These are phyloP conservation scores for Eugnorisma glareosa DNA, from an alignment of 2,888 invertebrate species.

Conservation along the genomic window DNA sequence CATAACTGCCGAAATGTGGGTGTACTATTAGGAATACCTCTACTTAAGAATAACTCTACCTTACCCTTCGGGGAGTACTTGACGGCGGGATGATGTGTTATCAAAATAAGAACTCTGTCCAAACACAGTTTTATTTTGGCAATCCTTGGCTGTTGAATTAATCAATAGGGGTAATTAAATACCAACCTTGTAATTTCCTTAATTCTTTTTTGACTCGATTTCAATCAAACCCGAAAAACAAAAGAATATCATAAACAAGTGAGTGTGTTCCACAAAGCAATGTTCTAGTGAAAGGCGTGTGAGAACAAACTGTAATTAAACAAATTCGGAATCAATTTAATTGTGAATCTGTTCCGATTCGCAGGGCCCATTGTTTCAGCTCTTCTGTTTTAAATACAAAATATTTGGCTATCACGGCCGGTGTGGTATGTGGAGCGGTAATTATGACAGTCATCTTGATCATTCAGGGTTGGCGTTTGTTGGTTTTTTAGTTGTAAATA, in stretches of 20 bases:
- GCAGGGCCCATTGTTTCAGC: slow-evolving; percentile 66
- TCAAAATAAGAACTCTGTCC: not conserved
- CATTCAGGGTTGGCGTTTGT: slow-evolving; percentile 16
- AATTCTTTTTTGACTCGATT: not conserved
- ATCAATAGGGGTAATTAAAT: not conserved
- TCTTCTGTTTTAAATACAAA: slow-evolving; percentile 49
- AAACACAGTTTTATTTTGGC: not conserved
- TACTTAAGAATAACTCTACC: no score
- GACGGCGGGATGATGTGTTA: no score
- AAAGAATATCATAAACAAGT: slow-evolving; percentile 31
- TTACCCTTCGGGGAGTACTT: no score
- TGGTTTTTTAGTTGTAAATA: not conserved
- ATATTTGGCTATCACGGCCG: slow-evolving; percentile 64
- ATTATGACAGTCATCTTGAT: slow-evolving; percentile 52
- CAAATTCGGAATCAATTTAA: slow-evolving; percentile 67
- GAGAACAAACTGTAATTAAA: slow-evolving; percentile 63
- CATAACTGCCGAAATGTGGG: no score
- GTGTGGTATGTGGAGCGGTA: slow-evolving; percentile 48
- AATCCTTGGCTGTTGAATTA: not conserved
- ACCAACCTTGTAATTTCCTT: no score
- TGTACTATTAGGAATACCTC: no score
- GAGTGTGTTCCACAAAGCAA: slow-evolving; percentile 52
- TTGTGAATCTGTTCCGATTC: slow-evolving; percentile 70
- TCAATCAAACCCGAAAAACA: slow-evolving; percentile 32
- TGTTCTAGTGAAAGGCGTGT: slow-evolving; percentile 69